Base-by-base conservation (phyloP, 2,888 invertebrate species). In the Parnassius orleans region DNA sequence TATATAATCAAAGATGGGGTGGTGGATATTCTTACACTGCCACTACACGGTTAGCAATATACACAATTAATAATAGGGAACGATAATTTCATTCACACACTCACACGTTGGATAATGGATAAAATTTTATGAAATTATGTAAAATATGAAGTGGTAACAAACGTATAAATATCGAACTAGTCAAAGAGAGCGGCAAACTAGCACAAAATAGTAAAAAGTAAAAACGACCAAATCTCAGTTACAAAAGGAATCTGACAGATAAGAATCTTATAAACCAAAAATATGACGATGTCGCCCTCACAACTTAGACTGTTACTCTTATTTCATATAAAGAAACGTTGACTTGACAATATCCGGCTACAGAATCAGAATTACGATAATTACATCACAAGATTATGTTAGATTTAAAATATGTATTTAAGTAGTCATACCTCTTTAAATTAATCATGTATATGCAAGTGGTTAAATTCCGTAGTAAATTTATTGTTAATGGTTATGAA, bases 161-260 rank as follows among this genome's bases (percentile, higher is more conserved):
- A 15, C 2, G 19, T 12, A 52, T 46, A 58, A 58, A 59, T 14
- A 53, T n/a, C 9, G 58, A 15, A 19, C 0, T 24, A 33, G 14
- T 33, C 41, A 41, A 24, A 15, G 47, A 47, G 41, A 44, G 41
- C 19, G 10, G n/a, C 2, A 10, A 15, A 12, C 12, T 10, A 1
- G 24, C n/a, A 33, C 42, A 2, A 43, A 42, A 48, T 53, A 48
- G 43, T 44, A 12, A 41, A 33, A 33, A 33, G 33, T 33, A 7
- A 56, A 57, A 57, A 54, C 55, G 55, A 52, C 47, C 58, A 53
- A 55, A 56, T 50, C 55, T 60, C 11, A 48, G 12, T 60, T 56
- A 63, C 41, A 63, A 63, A 63, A 63, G 59, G 59, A 56, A 63
- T 60, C 53, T 56, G 47, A 59, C 52, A 56, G 63, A 63, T 63